phyloP scores from a whole-genome alignment of 2,113 vertebrate species.

The Odobenus rosmarus region DNA sequence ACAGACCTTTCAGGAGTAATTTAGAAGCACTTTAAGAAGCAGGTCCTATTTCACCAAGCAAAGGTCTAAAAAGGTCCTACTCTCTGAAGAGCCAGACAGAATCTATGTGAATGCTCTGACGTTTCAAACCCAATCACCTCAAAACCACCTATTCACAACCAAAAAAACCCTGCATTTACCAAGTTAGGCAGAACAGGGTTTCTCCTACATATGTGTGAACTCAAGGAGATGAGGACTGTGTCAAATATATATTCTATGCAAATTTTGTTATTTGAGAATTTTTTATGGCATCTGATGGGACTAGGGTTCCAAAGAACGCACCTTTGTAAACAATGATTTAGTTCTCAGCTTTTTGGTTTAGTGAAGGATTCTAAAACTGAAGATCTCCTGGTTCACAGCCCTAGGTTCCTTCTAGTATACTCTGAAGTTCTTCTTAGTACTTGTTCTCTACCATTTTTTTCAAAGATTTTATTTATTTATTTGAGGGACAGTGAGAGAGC shows the following conservation, averaged over 20 bases:
- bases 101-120: not conserved
- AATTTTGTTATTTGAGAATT: not conserved
- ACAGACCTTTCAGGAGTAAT: not conserved
- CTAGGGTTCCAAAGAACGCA: not conserved
- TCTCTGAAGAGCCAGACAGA: not conserved
- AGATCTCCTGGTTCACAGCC: not conserved
- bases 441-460: not conserved
- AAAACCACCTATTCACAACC: not conserved
- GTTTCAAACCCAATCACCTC: not conserved
- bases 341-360: not conserved
- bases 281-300: not conserved
- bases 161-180: not conserved
- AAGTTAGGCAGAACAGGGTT: not conserved
- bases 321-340: not conserved
- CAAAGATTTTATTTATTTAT: no score
- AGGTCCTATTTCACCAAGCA: not conserved
- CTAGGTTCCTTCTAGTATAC: not conserved
- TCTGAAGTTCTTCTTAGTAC: not conserved
- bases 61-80: not conserved
- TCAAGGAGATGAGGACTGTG: not conserved
- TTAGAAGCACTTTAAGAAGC: constrained; percentile 23
- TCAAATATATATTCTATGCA: not conserved
- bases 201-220: not conserved
- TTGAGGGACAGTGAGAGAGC: no score
- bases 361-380: not conserved